A percentile compares a stretch with the other conserved stretches of the same genome.
phyloP scores from a whole-genome alignment of 2,888 invertebrate genomes.

The Thysanoteuthis rhombus region DNA sequence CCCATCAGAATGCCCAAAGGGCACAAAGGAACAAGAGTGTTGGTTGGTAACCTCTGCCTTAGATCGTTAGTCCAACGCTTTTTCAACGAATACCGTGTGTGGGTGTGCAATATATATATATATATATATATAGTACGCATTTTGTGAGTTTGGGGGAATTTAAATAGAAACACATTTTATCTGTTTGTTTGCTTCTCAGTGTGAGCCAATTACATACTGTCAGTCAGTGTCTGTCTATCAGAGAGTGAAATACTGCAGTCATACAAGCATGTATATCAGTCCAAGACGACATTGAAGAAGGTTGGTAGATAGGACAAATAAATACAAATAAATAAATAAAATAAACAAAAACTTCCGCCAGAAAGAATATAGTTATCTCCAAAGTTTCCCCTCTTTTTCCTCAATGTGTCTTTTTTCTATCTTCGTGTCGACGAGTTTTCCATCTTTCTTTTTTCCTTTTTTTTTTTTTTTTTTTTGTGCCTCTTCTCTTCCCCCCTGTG shows the following conservation, averaged over 20 bases:
- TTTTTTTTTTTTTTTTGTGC: background rate
- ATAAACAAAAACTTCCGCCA: slow-evolving; percentile 12
- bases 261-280: background rate
- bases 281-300: background rate
- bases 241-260: background rate
- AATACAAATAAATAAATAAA: background rate
- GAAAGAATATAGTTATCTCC: background rate
- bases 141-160: no score
- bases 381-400: background rate
- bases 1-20: no score
- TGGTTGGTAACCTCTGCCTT: no score
- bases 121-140: no score
- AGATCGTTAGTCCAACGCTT: no score
- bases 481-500: background rate
- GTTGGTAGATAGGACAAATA: background rate
- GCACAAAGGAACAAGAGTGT: no score
- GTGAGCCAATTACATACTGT: background rate
- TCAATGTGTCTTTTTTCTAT: background rate
- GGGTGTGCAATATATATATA: no score
- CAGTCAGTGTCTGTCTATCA: background rate
- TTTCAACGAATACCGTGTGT: no score
- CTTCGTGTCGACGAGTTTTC: background rate
- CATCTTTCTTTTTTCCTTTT: background rate
- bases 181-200: background rate
- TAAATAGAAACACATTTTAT: background rate